Percentiles rank a stretch among this genome's conserved stretches.
phyloP scores from a whole-genome alignment of 2,888 invertebrate species.

The Cephalotes varians region DNA sequence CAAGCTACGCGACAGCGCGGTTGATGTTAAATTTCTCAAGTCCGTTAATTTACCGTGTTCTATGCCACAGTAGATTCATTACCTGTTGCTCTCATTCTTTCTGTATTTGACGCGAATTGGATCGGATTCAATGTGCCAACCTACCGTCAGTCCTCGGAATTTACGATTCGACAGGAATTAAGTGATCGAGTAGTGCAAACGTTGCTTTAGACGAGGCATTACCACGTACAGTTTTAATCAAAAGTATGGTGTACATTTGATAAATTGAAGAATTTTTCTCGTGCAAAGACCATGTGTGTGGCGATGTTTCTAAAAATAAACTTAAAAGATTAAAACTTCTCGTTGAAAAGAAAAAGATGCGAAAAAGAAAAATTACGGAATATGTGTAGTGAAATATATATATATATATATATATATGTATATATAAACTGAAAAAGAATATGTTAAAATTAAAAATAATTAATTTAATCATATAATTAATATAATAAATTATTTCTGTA shows the following conservation, averaged over 20 bases:
- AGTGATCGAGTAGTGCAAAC: constrained; percentile 25
- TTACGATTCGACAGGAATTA: constrained; percentile 14
- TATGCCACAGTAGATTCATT: constrained; percentile 23
- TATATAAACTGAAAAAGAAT: constrained; percentile 1
- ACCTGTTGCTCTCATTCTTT: constrained; percentile 53
- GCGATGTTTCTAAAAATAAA: constrained; percentile 10
- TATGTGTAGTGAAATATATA: background rate
- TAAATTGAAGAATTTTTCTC: background rate
- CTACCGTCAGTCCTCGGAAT: constrained; percentile 8
- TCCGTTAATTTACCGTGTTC: constrained; percentile 20
- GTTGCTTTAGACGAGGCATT: constrained; percentile 10
- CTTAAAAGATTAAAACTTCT: background rate
- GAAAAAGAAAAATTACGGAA: background rate
- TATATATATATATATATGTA: too few relatives aligned
- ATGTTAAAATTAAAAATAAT: background rate
- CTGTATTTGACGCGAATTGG: constrained; percentile 28
- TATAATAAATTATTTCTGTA: background rate
- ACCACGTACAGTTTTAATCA: background rate
- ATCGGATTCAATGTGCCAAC: constrained; percentile 18
- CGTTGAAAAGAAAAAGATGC: background rate
- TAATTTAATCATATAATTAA: background rate
- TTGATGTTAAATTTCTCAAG: constrained; percentile 6
- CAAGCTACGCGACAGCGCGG: background rate
- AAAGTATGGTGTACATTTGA: background rate
- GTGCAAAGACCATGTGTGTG: background rate